phyloP scores from a whole-genome alignment of 2,888 invertebrate species.

The Drosophila merina region DNA sequence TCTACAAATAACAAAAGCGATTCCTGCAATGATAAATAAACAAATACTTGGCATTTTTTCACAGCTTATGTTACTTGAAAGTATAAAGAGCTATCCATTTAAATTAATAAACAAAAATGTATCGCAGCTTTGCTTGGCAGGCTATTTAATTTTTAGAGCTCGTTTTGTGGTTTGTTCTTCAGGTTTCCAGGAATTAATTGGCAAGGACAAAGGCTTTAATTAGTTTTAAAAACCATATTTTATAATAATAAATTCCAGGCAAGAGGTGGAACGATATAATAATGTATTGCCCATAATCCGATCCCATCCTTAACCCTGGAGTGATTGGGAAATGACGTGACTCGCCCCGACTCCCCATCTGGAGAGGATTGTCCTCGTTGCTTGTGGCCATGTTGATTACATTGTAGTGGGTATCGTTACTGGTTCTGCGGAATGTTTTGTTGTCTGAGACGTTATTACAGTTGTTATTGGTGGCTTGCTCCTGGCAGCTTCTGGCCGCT shows the following conservation, averaged over 20 bases:
- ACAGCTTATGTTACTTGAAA: slow-evolving; percentile 3
- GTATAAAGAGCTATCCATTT: background rate
- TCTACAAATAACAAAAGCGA: slow-evolving; percentile 31
- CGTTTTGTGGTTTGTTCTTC: too few species aligned
- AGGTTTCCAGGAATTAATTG: too few species aligned
- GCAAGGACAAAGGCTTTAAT: too few species aligned
- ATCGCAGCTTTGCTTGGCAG: background rate
- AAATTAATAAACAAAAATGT: background rate
- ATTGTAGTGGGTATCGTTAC: slow-evolving; percentile 54
- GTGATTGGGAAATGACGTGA: slow-evolving; percentile 67
- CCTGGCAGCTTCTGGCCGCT: slow-evolving; percentile 55
- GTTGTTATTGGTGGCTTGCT: slow-evolving; percentile 50
- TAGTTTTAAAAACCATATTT: too few species aligned
- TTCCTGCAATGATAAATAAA: slow-evolving; percentile 49
- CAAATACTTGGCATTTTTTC: slow-evolving; percentile 15
- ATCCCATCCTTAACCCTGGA: slow-evolving; percentile 62
- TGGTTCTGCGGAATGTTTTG: slow-evolving; percentile 56
- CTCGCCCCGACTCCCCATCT: slow-evolving; percentile 20
- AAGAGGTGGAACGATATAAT: background rate
- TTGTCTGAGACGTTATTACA: slow-evolving; percentile 77
- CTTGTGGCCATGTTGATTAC: slow-evolving; percentile 77
- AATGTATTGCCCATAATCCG: background rate
- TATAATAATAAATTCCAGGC: background rate
- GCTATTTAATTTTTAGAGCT: too few species aligned
- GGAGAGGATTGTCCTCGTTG: slow-evolving; percentile 49